A percentile compares a stretch with the other conserved stretches of the same genome.
Evolutionary conservation across 1,140 invertebrate species (phyloP).

Genomic region (Tetraneura akinire): DNA sequence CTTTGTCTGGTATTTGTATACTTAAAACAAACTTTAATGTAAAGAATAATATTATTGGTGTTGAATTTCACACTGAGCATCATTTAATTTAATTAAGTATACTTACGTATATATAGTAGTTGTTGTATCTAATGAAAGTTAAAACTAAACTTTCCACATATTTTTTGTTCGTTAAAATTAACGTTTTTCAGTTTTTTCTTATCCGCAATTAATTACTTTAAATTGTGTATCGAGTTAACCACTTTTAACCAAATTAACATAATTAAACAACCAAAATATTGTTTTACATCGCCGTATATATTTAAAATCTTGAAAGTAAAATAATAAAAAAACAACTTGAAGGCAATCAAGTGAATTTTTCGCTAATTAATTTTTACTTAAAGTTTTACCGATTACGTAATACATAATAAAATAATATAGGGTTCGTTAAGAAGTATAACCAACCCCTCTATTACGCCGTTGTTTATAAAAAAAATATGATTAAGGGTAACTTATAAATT

Average conservation of each 20-base stretch:
- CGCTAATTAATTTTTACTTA: constrained; percentile 40
- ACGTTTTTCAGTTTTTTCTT: neutral
- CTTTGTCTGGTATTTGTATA: neutral
- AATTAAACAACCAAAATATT: constrained; percentile 7
- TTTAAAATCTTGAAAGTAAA: neutral
- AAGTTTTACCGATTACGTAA: constrained; percentile 16
- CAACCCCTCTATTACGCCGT: neutral
- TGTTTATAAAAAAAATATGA: neutral
- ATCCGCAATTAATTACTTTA: neutral
- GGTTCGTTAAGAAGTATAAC: constrained; percentile 1
- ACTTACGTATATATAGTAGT: neutral
- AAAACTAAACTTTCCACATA: neutral
- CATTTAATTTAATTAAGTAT: neutral
- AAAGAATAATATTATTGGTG: neutral
- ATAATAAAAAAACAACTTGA: constrained; percentile 23
- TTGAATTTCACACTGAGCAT: neutral
- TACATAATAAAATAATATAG: constrained; percentile 16
- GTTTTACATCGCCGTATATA: neutral
- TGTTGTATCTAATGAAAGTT: neutral
- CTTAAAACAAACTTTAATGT: neutral
- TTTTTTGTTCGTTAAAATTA: neutral
- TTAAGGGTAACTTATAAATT: neutral
- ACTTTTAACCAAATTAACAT: constrained; percentile 1
- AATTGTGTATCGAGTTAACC: neutral
- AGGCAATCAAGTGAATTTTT: neutral